Evolutionary conservation across 2,888 invertebrate species (phyloP).

Genomic region (Synanthedon tipuliformis): DNA sequence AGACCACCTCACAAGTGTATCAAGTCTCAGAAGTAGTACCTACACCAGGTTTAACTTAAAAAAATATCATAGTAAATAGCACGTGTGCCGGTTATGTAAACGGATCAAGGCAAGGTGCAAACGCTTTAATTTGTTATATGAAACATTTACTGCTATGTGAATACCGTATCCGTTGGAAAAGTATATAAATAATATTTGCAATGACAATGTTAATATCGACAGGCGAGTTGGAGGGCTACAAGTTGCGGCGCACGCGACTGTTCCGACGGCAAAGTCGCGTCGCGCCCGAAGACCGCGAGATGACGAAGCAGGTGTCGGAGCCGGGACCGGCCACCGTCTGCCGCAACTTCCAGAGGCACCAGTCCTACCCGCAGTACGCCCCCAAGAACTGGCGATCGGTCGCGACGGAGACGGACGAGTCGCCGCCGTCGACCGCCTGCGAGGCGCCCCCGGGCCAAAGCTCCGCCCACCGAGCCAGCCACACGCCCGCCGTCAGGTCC

Average conservation of each 20-base stretch:
- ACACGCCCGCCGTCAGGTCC: conserved; percentile 84
- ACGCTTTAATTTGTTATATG: too few species aligned
- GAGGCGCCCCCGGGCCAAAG: conserved; percentile 8
- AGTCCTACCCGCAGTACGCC: conserved; percentile 48
- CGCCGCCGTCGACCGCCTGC: conserved; percentile 23
- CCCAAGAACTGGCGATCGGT: conserved; percentile 19
- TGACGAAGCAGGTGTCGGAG: conserved; percentile 42
- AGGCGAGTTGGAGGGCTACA: too few species aligned
- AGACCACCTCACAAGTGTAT: too few species aligned
- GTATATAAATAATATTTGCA: too few species aligned
- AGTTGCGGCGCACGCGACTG: conserved; percentile 24
- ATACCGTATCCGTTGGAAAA: too few species aligned
- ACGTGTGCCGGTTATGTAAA: too few species aligned
- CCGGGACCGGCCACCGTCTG: conserved; percentile 22
- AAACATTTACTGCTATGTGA: too few species aligned
- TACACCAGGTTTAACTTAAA: too few species aligned
- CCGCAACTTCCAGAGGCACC: conserved; percentile 38
- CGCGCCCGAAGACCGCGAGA: conserved; percentile 30
- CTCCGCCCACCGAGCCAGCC: conserved; percentile 73
- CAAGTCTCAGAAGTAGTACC: too few species aligned
- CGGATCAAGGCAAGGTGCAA: too few species aligned
- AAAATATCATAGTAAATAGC: too few species aligned
- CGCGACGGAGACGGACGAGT: conserved; percentile 19
- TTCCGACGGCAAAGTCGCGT: conserved; percentile 45
- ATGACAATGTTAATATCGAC: too few species aligned